Evolutionary conservation across 64 coral and sea anemone genomes (phyloP), one percentile per base, ranked within the genome.

Genomic region (Cladopsammia gracilis): DNA sequence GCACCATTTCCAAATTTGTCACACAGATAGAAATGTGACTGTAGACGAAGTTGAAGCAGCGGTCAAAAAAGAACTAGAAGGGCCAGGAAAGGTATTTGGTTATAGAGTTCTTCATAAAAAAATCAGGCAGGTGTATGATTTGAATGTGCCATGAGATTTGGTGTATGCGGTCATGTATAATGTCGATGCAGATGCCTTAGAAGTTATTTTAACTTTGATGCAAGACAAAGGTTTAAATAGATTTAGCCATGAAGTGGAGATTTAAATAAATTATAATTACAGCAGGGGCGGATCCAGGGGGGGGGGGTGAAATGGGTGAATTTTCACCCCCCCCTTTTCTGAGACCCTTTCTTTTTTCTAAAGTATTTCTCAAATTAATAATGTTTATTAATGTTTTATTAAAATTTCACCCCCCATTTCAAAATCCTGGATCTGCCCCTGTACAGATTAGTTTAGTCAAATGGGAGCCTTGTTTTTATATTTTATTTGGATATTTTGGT

Each of bases 21-120:
- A n/a, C n/a, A n/a, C n/a, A 72, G 92, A 94, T 64, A 45, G 59
- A 48, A 72, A 67, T 52, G 82, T 88, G 25, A 76, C 82, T 68
- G 47, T 93, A 43, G 75, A 87, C 19, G 61, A 69, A 71, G 92
- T 93, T 52, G 70, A 61, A 71, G 62, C 44, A 23, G 84, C 76
- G 47, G 85, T 93, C 62, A 69, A 73, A 67, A 83, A 82, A 91
- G 89, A 91, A 91, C 53, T 91, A 78, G 62, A 88, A 25, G 76
- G 89, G 25, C 89, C 89, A 71, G 76, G 89, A 78, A 64, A 78
- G 50, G 62, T 91, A 73, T 45, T 91, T 42, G 77, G 89, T 20
- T 91, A 91, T 68, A 80, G 89, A 80, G 89, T 77, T 22, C 59
- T 89, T 59, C 87, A 89, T 43, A 89, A 89, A 73, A 89, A 70